Evolutionary conservation across 2,888 invertebrate genomes (phyloP), one percentile per base, ranked within the genome.

Genomic region (Melinopterus prodromus): DNA sequence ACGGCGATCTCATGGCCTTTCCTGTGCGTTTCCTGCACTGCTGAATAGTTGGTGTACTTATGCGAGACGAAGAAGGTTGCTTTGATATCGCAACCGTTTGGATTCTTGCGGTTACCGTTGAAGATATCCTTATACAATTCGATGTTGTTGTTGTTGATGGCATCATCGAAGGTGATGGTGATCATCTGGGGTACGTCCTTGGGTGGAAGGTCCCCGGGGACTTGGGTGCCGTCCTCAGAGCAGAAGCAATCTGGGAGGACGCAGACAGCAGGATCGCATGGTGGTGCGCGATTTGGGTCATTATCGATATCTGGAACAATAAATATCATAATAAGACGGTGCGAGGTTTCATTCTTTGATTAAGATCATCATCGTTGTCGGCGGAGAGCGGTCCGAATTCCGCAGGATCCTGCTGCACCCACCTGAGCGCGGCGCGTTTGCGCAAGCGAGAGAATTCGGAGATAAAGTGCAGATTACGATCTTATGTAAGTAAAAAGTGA

Each of bases 131-230:
- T 96, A 92, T 97, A 98, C 77, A 98, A 90, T 85, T 96, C 97
- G 88, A 97, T 97, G 90, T 98, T 98, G 90, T 98, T 97, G 90
- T 97, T 97, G 90, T 98, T 98, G 90, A 98, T 96, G 86, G 97
- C 97, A 86, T 97, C 97, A 87, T 98, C 97, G 88, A 98, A 98
- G 77, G 97, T 97, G 87, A 98, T 95, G 80, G 96, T 97, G 87
- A 98, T 94, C 97, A 97, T 97, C 91, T 97, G 97, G 6, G 97
- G 97, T 0, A 97, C 96, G 86, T 97, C 96, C 90, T 93, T 95
- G 82, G 93, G 89, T 14, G 96, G 96, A 76, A 97, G 90, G 87
- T 97, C 96, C 14, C 96, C 96, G 82, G 97, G 97, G 84, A 97
- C 95, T 71, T 92, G 91, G 69, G 97, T 97, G 83, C 97, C 97